Base-by-base conservation (phyloP, 1,140 invertebrate genomes). In the Bombus ignitus region DNA sequence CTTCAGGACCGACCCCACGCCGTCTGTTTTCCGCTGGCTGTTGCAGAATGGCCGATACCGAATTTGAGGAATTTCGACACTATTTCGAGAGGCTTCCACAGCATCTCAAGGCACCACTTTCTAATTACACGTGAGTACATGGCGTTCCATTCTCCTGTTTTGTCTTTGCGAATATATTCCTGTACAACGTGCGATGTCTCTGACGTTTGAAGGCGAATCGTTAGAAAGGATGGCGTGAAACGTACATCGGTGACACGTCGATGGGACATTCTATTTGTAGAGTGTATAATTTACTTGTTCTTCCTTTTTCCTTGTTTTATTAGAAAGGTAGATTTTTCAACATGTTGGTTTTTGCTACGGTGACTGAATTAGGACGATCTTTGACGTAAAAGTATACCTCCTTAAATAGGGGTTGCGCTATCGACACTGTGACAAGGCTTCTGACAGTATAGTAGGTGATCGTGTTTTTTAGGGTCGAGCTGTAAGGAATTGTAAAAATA, bases 61-160 rank as follows among this genome's bases (percentile, higher is more conserved):
- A 98, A 95, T 98, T 98, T 96, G 98, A 98, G 95, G 97, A 98
- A 96, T 98, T 98, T 95, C 97, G 97, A 87, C 97, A 97, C 89
- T 97, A 97, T 94, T 98, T 98, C 95, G 98, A 98, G 89, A 96
- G 97, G 95, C 95, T 98, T 93, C 97, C 97, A 72, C 97, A 97
- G 92, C 97, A 97, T 91, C 97, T 97, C 74, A 98, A 97, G 92
- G 96, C 97, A n/a, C 96, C 97, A n/a, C 94, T 96, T 35, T 95
- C 96, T 53, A 96, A 95, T 92, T 97, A 97, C 94, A 96, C 96
- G 96, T 97, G 94, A 96, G 96, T 96, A 74, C 44, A 71, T 12
- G 47, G 8, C 25, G 1, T 15, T 9, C 18, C 47, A 53, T 8
- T 25, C 9, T 42, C 1, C 15, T 28, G 10, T 25, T 28, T 25